phyloP scores from a whole-genome alignment of 1,140 invertebrate genomes.

The Eurosta solidaginis region DNA sequence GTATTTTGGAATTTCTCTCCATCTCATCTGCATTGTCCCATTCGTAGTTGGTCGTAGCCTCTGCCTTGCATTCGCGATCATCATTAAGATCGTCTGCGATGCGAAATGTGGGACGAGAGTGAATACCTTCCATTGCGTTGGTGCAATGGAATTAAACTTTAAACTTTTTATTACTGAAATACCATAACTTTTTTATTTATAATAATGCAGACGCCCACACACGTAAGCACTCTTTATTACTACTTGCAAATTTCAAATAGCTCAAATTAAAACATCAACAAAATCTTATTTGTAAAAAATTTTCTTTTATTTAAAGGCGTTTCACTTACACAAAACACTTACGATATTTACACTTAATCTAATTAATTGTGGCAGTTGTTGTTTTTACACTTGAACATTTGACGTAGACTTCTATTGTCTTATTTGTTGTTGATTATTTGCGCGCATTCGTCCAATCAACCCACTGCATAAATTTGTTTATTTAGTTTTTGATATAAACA shows the following conservation, averaged over 20 bases:
- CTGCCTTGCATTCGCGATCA: not conserved
- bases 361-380: not conserved
- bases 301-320: too few species aligned
- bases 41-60: not conserved
- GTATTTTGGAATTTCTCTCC: slow-evolving; percentile 47
- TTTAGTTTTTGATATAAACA: not conserved
- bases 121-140: not conserved
- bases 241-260: not conserved
- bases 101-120: not conserved
- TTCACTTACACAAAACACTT: not conserved
- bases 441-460: slow-evolving; percentile 7
- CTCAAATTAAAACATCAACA: not conserved
- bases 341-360: not conserved
- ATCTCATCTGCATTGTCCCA: slow-evolving; percentile 42
- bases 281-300: too few species aligned
- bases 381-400: not conserved
- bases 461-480: not conserved
- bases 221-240: not conserved
- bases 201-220: not conserved
- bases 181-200: not conserved
- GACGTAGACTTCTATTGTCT: too few species aligned
- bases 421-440: not conserved
- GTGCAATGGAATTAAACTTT: not conserved
- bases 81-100: slow-evolving; percentile 2
- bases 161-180: not conserved